Base-by-base conservation (phyloP, 2,113 vertebrate genomes). In the Heterotis niloticus region DNA sequence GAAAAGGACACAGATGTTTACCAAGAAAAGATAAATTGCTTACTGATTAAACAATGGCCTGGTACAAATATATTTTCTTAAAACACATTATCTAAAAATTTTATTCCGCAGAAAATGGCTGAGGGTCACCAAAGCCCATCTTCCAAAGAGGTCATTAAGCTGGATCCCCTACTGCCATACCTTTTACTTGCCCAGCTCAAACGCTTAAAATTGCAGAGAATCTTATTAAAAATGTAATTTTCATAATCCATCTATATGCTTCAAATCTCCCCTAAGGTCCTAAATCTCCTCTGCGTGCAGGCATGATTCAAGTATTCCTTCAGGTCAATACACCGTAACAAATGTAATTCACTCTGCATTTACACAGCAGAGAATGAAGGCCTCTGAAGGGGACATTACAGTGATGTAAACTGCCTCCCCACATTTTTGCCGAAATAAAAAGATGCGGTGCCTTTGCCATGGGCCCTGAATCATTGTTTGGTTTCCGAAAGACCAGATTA, bases 391-490 rank as follows among this genome's bases (percentile, higher is more conserved):
- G 20, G 20, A 4, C n/a, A 12, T 77, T 18, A 20, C 14, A 44
- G 28, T n/a, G 52, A 60, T 65, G 14, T 54, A 51, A 26, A 65
- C 26, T 75, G 29, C 60, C n/a, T 64, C 57, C 59, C 75, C 75
- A 44, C 71, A 70, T 4, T 29, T n/a, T 10, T 20, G 11, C 71
- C 14, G 64, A 29, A 54, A 73, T 16, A 12, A 73, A 10, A 24
- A 4, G 23, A 44, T 44, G 4, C 18, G 51, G 34, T 17, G 18
- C 26, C 57, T 62, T 28, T 26, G 18, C 29, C 60, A 44, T n/a
- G 29, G 16, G 7, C 18, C 60, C 12, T n/a, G 34, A 76, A 23
- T 29, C 60, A 5, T 76, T 12, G 59, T 62, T 13, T 62, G 18
- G 18, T 20, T 13, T 62, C 59, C 18, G 13, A 17, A 52, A 44